A percentile compares a stretch with the other conserved stretches of the same genome.
Conservation (phyloP, 2,888 invertebrate genomes). For the Autographa pulchrina region DNA sequence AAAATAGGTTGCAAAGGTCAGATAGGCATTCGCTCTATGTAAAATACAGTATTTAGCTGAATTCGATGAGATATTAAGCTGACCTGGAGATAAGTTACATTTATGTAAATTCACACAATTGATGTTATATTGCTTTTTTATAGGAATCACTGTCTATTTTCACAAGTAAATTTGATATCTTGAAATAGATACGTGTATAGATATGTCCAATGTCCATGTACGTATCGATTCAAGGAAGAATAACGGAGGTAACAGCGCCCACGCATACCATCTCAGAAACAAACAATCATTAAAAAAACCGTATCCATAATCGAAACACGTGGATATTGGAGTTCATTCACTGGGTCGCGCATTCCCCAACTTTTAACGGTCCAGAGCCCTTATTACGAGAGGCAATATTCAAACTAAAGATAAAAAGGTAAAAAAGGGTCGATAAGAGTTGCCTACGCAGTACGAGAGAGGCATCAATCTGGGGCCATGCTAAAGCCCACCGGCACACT, state of each 20-base stretch:
- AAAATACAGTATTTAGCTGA: no score
- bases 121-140: no score
- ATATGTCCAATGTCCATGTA: not conserved
- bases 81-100: no score
- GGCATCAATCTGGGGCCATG: conserved; percentile 85
- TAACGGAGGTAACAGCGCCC: conserved; percentile 22
- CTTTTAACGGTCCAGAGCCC: conserved; percentile 79
- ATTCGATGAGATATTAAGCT: no score
- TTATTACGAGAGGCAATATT: conserved; percentile 85
- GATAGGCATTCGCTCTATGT: no score
- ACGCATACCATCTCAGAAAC: conserved; percentile 48
- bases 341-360: conserved; percentile 71
- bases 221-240: conserved; percentile 9
- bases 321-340: conserved; percentile 78
- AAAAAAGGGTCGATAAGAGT: conserved; percentile 78
- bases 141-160: no score
- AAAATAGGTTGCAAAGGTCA: no score
- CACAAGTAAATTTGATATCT: no score
- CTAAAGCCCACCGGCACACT: conserved; percentile 86
- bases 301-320: conserved; percentile 68
- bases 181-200: no score
- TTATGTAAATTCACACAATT: no score
- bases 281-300: conserved; percentile 62
- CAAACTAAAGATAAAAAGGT: conserved; percentile 83
- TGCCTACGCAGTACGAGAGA: conserved; percentile 67